phyloP scores from a whole-genome alignment of 2,113 vertebrate genomes.

The Panthera tigris region DNA sequence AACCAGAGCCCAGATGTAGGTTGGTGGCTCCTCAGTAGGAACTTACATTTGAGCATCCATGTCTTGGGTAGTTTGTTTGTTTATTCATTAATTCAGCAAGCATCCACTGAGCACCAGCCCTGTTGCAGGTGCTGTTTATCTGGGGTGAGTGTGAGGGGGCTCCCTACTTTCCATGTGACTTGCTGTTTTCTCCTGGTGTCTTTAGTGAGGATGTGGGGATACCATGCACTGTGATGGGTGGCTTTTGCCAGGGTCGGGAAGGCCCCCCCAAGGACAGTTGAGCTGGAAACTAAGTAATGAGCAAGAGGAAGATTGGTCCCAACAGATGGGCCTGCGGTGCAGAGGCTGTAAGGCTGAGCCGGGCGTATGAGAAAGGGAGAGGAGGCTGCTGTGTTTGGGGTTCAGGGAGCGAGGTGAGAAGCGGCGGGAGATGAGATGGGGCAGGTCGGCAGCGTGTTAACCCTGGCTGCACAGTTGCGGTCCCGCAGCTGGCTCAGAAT shows the following conservation, averaged over 20 bases:
- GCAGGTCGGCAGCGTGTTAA: fast-evolving
- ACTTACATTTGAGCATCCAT: not conserved
- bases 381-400: not conserved
- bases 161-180: not conserved
- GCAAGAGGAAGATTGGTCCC: not conserved
- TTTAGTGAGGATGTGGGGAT: not conserved
- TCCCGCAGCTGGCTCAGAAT: not conserved
- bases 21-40: not conserved
- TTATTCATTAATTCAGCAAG: not conserved
- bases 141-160: not conserved
- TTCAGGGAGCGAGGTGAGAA: fast-evolving
- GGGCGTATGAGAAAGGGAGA: not conserved
- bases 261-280: not conserved
- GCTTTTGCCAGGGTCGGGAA: not conserved
- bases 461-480: too few relatives aligned
- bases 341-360: not conserved
- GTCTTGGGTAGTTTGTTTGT: not conserved
- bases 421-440: not conserved
- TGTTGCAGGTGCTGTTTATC: not conserved
- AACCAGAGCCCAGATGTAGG: not conserved
- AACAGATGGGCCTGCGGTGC: not conserved
- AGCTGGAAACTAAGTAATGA: not conserved
- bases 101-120: not conserved
- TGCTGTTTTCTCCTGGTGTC: not conserved
- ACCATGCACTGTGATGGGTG: not conserved